A percentile compares a stretch with the other conserved stretches of the same genome.
Evolutionary conservation across 1,140 invertebrate genomes (phyloP).

Genomic region (Coptotermes formosanus): DNA sequence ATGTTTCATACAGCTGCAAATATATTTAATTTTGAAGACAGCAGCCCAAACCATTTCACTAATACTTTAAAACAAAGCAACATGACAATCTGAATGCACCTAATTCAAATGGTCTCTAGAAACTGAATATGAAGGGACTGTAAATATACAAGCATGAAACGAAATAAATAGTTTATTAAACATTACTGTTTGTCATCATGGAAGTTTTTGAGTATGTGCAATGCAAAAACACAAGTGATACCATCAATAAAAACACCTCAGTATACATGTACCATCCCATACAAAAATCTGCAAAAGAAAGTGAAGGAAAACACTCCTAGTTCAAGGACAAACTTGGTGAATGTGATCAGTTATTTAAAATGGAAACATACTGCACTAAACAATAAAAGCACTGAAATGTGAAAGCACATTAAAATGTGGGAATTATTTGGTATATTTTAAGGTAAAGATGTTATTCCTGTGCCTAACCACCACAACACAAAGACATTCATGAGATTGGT

Average conservation of each 20-base stretch:
- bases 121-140: not conserved
- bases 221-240: not conserved
- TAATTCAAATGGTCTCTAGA: not conserved
- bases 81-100: not conserved
- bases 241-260: not conserved
- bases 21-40: too few relatives aligned
- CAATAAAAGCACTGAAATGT: too few relatives aligned
- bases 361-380: too few relatives aligned
- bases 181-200: not conserved
- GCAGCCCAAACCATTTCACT: too few relatives aligned
- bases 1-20: too few relatives aligned
- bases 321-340: not conserved
- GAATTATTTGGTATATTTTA: not conserved
- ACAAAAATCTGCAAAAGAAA: not conserved
- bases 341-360: not conserved
- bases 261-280: conserved; percentile 6
- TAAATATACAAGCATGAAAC: not conserved
- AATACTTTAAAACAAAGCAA: not conserved
- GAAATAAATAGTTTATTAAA: not conserved
- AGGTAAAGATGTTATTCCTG: not conserved
- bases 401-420: not conserved
- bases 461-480: not conserved
- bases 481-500: not conserved
- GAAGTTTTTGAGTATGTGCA: not conserved
- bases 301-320: not conserved